Base-by-base conservation (phyloP, 2,888 invertebrate genomes). In the Synanthedon formicaeformis region DNA sequence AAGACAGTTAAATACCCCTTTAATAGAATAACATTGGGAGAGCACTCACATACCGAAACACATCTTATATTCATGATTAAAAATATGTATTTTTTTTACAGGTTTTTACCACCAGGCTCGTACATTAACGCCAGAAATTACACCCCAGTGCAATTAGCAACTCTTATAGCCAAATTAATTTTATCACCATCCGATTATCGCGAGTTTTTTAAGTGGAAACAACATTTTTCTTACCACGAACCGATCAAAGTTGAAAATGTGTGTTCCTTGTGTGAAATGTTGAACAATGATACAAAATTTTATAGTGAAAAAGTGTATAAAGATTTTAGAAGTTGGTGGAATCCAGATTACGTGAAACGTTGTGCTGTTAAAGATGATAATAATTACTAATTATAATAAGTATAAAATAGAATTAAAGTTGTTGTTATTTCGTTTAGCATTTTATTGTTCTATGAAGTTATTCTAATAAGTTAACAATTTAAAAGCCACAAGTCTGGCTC, bases 71-170 rank as follows among this genome's bases (percentile, higher is more conserved):
- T 16, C 16, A 34, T 6, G 34, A 10, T 34, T 34, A 34, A 6
- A n/a, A 10, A 34, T 10, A 34, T 10, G 8, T 34, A 34, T 34
- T 34, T 34, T 52, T 41, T 40, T 65, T 69, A 2, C 75, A 86
- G 85, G 56, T 86, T 83, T 56, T 73, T 86, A 4, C 84, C 86
- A 2, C 84, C 81, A 1, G 73, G 73, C 0, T 80, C 84, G 0
- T 86, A 84, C 54, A 56, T 86, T 11, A 70, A 85, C 54, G 79
- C 72, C 0, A 60, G 60, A 0, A 61, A 59, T 4, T 57, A 63
- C 3, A 60, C 56, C 1, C 64, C 71, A 0, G 49, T 54, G 1
- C 55, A 71, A 1, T 54, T 83, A 14, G 85, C 83, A 0, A 56
- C 58, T 0, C 60, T 60, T 4, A 78, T 86, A 56, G 63, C 67